Conservation (phyloP, 2,888 invertebrate species). For the Clunio marinus region DNA sequence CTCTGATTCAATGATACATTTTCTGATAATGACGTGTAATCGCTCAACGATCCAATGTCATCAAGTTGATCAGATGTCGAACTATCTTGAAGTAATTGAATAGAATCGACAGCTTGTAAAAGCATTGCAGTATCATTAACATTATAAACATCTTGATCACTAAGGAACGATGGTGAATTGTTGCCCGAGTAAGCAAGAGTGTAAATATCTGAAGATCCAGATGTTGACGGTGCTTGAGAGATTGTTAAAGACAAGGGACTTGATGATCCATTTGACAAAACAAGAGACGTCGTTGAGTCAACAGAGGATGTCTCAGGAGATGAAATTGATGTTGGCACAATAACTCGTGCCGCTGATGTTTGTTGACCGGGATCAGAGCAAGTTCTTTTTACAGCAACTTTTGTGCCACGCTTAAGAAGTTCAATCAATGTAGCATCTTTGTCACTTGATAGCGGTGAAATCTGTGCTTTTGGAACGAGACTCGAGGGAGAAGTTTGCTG, state of each 20-base stretch:
- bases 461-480: slow-evolving; percentile 18
- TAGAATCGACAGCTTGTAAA: slow-evolving; percentile 61
- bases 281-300: slow-evolving; percentile 47
- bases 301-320: slow-evolving; percentile 57
- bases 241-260: slow-evolving; percentile 50
- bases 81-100: slow-evolving; percentile 62
- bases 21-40: slow-evolving; percentile 56
- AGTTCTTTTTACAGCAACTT: slow-evolving; percentile 68
- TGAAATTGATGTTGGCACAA: slow-evolving; percentile 44
- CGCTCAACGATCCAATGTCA: slow-evolving; percentile 60
- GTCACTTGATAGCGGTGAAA: slow-evolving; percentile 43
- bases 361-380: slow-evolving; percentile 68
- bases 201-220: slow-evolving; percentile 57
- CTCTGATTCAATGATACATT: slow-evolving; percentile 39
- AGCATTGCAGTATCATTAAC: slow-evolving; percentile 65
- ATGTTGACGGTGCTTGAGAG: slow-evolving; percentile 44
- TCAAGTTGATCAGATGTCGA: slow-evolving; percentile 61
- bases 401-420: slow-evolving; percentile 66
- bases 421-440: slow-evolving; percentile 77
- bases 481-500: slow-evolving; percentile 43
- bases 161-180: slow-evolving; percentile 59
- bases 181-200: slow-evolving; percentile 57
- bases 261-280: slow-evolving; percentile 44
- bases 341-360: slow-evolving; percentile 46
- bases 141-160: slow-evolving; percentile 71